Evolutionary conservation across 2,113 vertebrate species (phyloP).

Genomic region (Parus major): DNA sequence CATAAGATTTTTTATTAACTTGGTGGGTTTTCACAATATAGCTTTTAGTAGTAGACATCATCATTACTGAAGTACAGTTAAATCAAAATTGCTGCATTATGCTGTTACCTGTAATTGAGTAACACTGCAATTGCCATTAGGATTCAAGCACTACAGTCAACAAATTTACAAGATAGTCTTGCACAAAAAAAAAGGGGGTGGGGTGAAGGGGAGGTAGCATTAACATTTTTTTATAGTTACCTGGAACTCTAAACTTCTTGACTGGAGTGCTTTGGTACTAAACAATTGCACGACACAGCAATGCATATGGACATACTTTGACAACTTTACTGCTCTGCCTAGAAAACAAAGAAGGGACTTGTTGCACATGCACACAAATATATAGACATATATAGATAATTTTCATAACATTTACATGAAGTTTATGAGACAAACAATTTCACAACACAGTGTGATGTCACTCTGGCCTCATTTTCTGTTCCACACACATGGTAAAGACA

Average conservation of each 20-base stretch:
- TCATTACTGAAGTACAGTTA: neutral
- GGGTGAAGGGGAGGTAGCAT: neutral
- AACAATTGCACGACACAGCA: neutral
- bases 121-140: neutral
- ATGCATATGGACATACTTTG: neutral
- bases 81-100: neutral
- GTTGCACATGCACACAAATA: neutral
- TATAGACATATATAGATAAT: neutral
- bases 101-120: neutral
- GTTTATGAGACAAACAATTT: neutral
- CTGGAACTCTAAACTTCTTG: neutral
- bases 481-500: neutral
- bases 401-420: neutral
- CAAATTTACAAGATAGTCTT: neutral
- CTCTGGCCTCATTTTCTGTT: neutral
- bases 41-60: neutral
- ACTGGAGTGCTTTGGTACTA: neutral
- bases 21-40: neutral
- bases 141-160: neutral
- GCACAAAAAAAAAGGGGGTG: fast-evolving
- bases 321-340: neutral
- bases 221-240: neutral
- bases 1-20: neutral
- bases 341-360: neutral
- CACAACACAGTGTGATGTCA: neutral